Evolutionary conservation across 2,797 vertebrate species (phyloP).

Genomic region (Dallia pectoralis): DNA sequence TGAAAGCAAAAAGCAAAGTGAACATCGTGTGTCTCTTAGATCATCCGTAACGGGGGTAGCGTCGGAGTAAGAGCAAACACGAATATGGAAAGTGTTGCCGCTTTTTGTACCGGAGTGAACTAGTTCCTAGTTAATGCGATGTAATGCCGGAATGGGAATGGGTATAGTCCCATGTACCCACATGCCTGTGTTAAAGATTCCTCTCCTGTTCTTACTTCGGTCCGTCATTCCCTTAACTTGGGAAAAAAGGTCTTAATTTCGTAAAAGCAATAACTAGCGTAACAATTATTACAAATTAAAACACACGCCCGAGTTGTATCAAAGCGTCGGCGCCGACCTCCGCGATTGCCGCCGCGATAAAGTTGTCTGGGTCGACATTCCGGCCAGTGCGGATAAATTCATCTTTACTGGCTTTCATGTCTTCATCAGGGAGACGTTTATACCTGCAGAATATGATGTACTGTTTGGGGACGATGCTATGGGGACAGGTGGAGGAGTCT

Average conservation of each 20-base stretch:
- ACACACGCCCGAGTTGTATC: neutral
- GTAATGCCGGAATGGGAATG: neutral
- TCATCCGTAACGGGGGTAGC: neutral
- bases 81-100: neutral
- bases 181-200: neutral
- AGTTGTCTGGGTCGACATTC: conserved; percentile 12
- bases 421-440: conserved; percentile 15
- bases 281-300: neutral
- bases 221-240: neutral
- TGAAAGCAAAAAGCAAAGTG: neutral
- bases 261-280: neutral
- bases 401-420: conserved; percentile 26
- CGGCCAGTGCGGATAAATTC: conserved; percentile 2
- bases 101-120: neutral
- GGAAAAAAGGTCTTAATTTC: neutral
- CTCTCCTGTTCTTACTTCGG: neutral
- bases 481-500: conserved; percentile 3
- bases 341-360: neutral
- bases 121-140: neutral
- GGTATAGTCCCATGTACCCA: neutral
- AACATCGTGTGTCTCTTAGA: neutral
- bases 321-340: neutral
- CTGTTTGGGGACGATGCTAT: conserved; percentile 10
- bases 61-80: neutral
- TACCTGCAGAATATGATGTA: conserved; percentile 14